A percentile compares a stretch with the other conserved stretches of the same genome.
Conservation (phyloP, 2,113 vertebrate species). For the Amia ocellicauda region DNA sequence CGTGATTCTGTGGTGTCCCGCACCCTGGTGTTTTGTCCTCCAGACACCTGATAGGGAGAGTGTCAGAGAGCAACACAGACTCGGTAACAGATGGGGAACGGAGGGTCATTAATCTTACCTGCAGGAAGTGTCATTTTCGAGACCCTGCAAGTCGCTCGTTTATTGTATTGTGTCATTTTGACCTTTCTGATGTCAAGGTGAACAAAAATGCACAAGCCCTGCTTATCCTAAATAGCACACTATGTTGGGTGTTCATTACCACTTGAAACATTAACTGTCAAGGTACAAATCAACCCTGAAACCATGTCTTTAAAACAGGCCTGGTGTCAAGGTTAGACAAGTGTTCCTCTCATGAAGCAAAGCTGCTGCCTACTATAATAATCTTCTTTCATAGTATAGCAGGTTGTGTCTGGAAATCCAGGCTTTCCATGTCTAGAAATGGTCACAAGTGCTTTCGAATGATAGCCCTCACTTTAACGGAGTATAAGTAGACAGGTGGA, state of each 20-base stretch:
- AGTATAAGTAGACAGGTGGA: too few relatives aligned
- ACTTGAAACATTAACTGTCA: background rate
- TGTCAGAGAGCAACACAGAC: conserved; percentile 26
- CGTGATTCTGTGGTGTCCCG: too few relatives aligned
- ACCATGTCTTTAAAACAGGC: background rate
- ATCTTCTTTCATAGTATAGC: too few relatives aligned
- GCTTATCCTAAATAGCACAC: too few relatives aligned
- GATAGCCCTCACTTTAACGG: too few relatives aligned
- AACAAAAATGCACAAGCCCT: background rate
- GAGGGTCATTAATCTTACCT: conserved; percentile 27
- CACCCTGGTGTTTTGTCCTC: conserved; percentile 12
- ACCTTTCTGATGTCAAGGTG: background rate
- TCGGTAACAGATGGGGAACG: conserved; percentile 26
- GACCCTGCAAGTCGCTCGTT: background rate
- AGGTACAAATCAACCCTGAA: too few relatives aligned
- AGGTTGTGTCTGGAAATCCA: too few relatives aligned
- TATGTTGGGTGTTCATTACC: background rate
- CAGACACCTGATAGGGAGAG: conserved; percentile 12
- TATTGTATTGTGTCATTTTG: too few relatives aligned
- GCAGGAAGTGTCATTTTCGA: background rate
- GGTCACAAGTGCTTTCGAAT: too few relatives aligned
- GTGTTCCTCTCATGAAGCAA: background rate
- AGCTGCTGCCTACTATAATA: background rate
- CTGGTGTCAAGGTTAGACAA: background rate
- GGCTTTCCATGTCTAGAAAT: too few relatives aligned